Percentiles rank a stretch among this genome's conserved stretches.
Conservation (phyloP, 1,140 invertebrate genomes). For the Charaxes varanes region DNA sequence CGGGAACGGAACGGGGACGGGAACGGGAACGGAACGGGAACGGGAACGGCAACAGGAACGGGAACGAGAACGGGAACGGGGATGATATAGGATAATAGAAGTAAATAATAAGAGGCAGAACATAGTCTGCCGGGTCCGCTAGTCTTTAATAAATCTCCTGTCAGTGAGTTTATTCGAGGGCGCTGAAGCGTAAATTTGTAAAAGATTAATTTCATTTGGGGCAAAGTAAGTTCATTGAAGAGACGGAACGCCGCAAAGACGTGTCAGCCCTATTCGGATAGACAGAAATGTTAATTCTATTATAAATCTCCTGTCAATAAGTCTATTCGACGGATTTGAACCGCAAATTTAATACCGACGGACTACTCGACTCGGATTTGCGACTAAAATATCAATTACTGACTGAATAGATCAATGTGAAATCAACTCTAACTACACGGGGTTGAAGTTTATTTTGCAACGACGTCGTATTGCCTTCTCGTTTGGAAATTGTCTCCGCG, state of each 20-base stretch:
- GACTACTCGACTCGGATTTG: constrained; percentile 19
- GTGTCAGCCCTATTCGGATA: constrained; percentile 3
- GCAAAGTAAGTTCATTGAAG: neutral
- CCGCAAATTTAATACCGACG: constrained; percentile 27
- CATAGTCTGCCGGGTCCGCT: no score
- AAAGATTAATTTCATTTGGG: no score
- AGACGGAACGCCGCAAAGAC: neutral
- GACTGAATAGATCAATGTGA: constrained; percentile 11
- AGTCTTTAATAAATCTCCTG: no score
- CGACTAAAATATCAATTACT: constrained; percentile 32
- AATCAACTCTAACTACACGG: constrained; percentile 14
- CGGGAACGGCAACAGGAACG: no score
- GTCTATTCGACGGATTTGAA: constrained; percentile 21
- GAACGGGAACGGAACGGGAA: no score
- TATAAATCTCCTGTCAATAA: constrained; percentile 31
- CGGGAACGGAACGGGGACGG: no score
- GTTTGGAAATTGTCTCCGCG: constrained; percentile 10
- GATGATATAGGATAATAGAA: no score
- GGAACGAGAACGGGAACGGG: no score
- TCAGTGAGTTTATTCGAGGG: no score
- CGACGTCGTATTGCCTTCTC: neutral
- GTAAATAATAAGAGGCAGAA: no score
- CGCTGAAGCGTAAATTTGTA: no score
- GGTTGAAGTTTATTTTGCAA: constrained; percentile 18
- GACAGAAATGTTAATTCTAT: constrained; percentile 22